Percentiles rank a stretch among this genome's conserved stretches.
Evolutionary conservation across 2,113 vertebrate species (phyloP).

Genomic region (Halcyon malimbica): DNA sequence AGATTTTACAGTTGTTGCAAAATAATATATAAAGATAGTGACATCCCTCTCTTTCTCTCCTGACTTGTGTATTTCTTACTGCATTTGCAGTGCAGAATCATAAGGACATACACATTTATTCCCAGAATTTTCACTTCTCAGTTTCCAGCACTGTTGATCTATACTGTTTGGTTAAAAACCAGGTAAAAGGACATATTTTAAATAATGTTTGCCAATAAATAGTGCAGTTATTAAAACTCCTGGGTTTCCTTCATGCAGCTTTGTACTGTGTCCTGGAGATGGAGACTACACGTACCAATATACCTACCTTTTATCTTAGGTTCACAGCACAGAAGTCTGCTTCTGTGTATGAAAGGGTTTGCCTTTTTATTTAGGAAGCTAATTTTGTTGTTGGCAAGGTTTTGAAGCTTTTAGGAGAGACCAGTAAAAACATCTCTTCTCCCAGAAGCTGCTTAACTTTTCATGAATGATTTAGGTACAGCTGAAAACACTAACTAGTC

Average conservation of each 20-base stretch:
- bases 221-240: background rate
- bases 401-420: background rate
- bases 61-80: background rate
- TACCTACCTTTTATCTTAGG: background rate
- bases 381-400: background rate
- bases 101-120: background rate
- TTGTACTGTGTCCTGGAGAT: background rate
- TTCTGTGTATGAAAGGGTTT: background rate
- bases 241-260: background rate
- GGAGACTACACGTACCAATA: background rate
- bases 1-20: background rate
- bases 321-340: background rate
- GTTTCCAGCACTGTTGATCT: background rate
- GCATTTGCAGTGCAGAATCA: background rate
- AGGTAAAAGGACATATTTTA: background rate
- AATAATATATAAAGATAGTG: background rate
- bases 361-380: background rate
- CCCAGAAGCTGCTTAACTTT: background rate
- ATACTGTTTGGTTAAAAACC: background rate
- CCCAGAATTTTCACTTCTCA: background rate
- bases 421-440: background rate
- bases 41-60: background rate
- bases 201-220: background rate
- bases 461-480: background rate
- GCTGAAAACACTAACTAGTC: background rate